Evolutionary conservation across 2,888 invertebrate genomes (phyloP).

Genomic region (Ischnus inquisitorius): DNA sequence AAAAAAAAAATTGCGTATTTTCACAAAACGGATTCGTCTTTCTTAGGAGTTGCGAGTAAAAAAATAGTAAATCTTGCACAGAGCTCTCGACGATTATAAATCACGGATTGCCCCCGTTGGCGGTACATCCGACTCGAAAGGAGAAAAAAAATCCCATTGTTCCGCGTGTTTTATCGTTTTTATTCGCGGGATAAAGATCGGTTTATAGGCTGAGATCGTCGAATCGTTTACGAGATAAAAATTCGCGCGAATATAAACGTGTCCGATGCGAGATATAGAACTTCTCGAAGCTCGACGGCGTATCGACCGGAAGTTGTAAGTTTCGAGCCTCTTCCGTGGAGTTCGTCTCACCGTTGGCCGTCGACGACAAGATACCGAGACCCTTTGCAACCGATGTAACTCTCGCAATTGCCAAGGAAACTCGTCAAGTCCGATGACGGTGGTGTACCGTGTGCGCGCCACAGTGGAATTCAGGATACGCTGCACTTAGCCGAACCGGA

Average conservation of each 20-base stretch:
- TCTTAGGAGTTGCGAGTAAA: background rate
- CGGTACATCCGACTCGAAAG: conserved; percentile 44
- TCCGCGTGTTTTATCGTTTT: conserved; percentile 52
- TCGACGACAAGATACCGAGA: conserved; percentile 7
- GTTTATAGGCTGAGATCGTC: conserved; percentile 26
- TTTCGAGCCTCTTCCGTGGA: conserved; percentile 66
- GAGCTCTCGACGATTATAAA: background rate
- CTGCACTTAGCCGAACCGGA: conserved; percentile 76
- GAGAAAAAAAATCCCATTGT: conserved; percentile 44
- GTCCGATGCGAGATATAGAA: conserved; percentile 3
- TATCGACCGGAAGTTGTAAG: conserved; percentile 74
- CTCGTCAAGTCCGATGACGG: background rate
- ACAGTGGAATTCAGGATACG: conserved; percentile 66
- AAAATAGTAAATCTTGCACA: background rate
- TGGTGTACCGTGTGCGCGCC: conserved; percentile 12
- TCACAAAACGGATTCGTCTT: background rate
- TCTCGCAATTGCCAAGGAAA: conserved; percentile 15
- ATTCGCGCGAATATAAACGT: conserved; percentile 19
- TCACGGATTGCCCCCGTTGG: conserved; percentile 30
- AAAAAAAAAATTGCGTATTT: too few relatives aligned
- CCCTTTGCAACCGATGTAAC: conserved; percentile 15
- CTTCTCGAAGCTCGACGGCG: conserved; percentile 38
- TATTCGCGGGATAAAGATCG: conserved; percentile 52
- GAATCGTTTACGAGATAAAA: conserved; percentile 29
- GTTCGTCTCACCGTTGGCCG: conserved; percentile 35